Conservation (phyloP, 2,888 invertebrate genomes). For the Zeuzera pyrina region DNA sequence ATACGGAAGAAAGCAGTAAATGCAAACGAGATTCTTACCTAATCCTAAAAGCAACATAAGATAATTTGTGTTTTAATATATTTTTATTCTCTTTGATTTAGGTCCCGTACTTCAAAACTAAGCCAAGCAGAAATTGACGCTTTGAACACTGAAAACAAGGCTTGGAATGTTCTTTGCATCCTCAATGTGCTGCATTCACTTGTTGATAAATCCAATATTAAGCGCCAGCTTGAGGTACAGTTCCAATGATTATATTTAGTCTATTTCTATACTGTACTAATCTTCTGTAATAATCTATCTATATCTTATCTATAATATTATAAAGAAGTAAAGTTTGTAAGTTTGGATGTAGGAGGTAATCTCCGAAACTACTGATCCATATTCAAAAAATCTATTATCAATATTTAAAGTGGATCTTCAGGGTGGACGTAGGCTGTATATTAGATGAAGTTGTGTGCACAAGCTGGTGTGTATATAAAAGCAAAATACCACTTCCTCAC, state of each 20-base stretch:
- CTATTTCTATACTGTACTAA: not conserved
- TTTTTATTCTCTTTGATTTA: slow-evolving; percentile 9
- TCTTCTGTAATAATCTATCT: slow-evolving; percentile 1
- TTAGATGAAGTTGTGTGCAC: too few relatives aligned
- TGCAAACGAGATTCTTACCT: too few relatives aligned
- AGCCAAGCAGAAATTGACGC: slow-evolving; percentile 85
- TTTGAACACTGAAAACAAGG: slow-evolving; percentile 86
- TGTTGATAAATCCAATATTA: slow-evolving; percentile 98
- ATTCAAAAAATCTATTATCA: too few relatives aligned
- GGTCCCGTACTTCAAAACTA: slow-evolving; percentile 81
- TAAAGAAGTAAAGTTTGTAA: too few relatives aligned
- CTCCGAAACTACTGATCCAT: too few relatives aligned
- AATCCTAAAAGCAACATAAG: not conserved
- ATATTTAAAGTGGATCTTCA: too few relatives aligned
- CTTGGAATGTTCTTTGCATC: slow-evolving; percentile 98
- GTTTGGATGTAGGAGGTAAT: too few relatives aligned
- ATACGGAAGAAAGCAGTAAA: too few relatives aligned
- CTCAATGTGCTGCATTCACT: slow-evolving; percentile 97
- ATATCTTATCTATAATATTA: too few relatives aligned
- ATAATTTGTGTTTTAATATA: not conserved
- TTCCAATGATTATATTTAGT: not conserved
- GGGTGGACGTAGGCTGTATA: too few relatives aligned
- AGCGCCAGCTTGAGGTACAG: slow-evolving; percentile 92
- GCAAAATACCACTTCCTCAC: too few relatives aligned
- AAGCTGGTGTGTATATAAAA: too few relatives aligned